phyloP scores from a whole-genome alignment of 2,113 vertebrate species.

The Amphiprion ocellaris region DNA sequence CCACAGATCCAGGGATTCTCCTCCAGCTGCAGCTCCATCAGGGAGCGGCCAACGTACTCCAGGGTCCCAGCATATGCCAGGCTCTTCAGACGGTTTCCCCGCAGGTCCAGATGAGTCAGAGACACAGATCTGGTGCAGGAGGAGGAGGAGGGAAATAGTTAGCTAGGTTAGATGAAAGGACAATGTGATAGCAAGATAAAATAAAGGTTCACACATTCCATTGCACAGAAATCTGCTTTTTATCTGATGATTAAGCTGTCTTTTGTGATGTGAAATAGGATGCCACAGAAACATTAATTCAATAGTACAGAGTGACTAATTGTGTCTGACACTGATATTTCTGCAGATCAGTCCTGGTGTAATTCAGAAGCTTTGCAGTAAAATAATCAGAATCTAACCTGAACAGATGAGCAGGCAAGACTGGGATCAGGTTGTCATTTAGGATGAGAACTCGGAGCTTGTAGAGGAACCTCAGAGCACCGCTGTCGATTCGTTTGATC shows the following conservation, averaged over 20 bases:
- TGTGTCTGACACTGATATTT: conserved; percentile 51
- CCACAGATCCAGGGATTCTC: conserved; percentile 99
- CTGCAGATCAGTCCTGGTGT: conserved; percentile 38
- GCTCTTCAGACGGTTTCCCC: conserved; percentile 97
- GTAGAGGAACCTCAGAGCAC: conserved; percentile 95
- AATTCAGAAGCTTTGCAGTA: conserved; percentile 57
- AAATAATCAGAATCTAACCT: conserved; percentile 71
- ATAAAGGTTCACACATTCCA: conserved; percentile 39
- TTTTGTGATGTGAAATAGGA: conserved; percentile 41
- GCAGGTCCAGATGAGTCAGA: conserved; percentile 97
- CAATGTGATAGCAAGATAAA: conserved; percentile 35
- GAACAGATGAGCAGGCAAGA: conserved; percentile 95
- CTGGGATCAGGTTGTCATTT: conserved; percentile 98
- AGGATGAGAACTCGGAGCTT: conserved; percentile 97
- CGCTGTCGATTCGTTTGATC: conserved; percentile 97
- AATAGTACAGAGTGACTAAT: conserved; percentile 38
- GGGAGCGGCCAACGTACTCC: conserved; percentile 95
- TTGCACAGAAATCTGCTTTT: conserved; percentile 41
- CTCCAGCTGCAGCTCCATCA: conserved; percentile 98
- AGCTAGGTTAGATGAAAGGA: conserved; percentile 56
- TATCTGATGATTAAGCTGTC: conserved; percentile 52
- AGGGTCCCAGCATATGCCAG: conserved; percentile 94
- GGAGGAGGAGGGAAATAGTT: conserved; percentile 30
- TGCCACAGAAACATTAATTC: conserved; percentile 48
- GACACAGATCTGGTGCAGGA: conserved; percentile 89